A percentile compares a stretch with the other conserved stretches of the same genome.
Conservation (phyloP, 2,797 vertebrate species). For the Carcharodon carcharias region DNA sequence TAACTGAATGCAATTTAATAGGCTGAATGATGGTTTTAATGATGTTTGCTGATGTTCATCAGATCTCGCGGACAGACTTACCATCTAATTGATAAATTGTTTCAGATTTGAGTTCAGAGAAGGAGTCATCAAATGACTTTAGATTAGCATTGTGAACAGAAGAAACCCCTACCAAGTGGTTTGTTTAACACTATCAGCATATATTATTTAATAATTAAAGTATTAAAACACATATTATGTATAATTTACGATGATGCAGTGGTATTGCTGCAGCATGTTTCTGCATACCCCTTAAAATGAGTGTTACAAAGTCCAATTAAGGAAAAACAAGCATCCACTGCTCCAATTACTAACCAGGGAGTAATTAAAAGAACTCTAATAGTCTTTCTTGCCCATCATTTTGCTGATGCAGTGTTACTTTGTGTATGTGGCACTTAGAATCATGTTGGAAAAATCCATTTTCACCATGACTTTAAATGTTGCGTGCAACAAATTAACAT, state of each 20-base stretch:
- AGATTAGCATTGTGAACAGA: not conserved
- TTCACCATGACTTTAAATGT: not conserved
- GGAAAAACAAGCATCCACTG: not conserved
- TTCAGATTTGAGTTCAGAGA: not conserved
- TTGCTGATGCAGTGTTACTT: slow-evolving; percentile 1
- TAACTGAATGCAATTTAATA: not conserved
- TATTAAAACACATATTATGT: not conserved
- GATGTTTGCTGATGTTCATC: not conserved
- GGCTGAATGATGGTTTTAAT: not conserved
- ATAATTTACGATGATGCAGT: not conserved
- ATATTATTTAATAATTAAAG: not conserved
- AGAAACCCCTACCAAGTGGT: not conserved
- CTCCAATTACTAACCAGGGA: not conserved
- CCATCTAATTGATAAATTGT: not conserved
- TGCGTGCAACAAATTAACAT: not conserved
- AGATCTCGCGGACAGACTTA: not conserved
- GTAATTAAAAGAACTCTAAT: not conserved
- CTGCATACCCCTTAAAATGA: not conserved
- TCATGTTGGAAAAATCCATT: not conserved
- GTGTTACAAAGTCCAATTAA: slow-evolving; percentile 2
- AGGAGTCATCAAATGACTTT: not conserved
- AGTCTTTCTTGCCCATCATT: not conserved
- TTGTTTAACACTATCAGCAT: not conserved
- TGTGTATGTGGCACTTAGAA: not conserved
- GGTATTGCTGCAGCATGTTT: not conserved